Evolutionary conservation across 2,797 vertebrate species (phyloP).

Genomic region (Babyrousa celebensis): DNA sequence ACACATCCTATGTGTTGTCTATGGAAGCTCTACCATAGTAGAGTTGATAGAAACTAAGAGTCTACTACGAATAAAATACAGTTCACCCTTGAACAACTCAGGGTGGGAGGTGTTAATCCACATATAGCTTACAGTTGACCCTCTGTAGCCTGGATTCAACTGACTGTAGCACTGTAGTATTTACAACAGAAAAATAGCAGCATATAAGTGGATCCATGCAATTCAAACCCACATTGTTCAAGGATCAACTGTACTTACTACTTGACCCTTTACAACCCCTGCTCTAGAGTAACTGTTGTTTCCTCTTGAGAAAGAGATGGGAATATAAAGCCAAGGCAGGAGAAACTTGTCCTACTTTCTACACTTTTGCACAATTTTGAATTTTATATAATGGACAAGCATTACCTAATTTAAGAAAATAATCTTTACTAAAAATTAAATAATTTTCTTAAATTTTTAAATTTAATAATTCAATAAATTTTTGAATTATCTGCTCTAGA

Average conservation of each 20-base stretch:
- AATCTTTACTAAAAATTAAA: too few relatives aligned
- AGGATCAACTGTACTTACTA: neutral
- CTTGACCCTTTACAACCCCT: neutral
- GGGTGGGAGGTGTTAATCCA: neutral
- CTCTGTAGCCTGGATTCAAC: neutral
- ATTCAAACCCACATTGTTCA: neutral
- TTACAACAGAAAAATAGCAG: neutral
- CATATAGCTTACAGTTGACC: neutral
- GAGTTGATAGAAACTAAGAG: neutral
- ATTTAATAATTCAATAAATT: too few relatives aligned
- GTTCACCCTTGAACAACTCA: neutral
- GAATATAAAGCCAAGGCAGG: neutral
- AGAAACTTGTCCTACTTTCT: neutral
- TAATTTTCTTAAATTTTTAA: too few relatives aligned
- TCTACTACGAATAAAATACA: neutral
- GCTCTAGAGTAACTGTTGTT: neutral
- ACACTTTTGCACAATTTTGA: neutral
- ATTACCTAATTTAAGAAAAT: neutral
- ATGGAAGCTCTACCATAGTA: neutral
- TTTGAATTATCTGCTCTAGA: too few relatives aligned
- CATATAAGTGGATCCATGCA: neutral
- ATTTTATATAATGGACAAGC: neutral
- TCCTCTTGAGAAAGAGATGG: neutral
- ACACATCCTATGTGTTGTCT: neutral
- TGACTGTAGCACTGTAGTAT: neutral